Conservation (phyloP, 2,113 vertebrate species). For the Dasyprocta punctata region DNA sequence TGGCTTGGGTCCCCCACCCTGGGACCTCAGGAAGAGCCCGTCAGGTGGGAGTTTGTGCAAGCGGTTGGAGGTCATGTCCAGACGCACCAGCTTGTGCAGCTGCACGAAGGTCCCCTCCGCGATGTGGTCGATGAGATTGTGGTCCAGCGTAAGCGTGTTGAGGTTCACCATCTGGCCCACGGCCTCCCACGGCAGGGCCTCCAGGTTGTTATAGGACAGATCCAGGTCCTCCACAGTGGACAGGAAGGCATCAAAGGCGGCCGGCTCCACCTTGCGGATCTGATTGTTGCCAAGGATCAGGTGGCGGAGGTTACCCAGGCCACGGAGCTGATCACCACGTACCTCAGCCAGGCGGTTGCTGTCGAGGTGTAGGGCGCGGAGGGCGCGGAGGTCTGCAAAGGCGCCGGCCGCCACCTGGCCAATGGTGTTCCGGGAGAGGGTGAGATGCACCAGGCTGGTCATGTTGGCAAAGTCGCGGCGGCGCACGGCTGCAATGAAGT, state of each 20-base stretch:
- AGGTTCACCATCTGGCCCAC: constrained; percentile 95
- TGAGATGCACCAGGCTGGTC: constrained; percentile 97
- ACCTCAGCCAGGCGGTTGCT: constrained; percentile 93
- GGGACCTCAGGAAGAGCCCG: constrained; percentile 89
- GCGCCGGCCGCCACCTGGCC: constrained; percentile 93
- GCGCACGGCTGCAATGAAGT: constrained; percentile 95
- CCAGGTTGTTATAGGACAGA: constrained; percentile 95
- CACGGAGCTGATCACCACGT: constrained; percentile 92
- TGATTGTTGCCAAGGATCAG: constrained; percentile 97
- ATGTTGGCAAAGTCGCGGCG: constrained; percentile 96
- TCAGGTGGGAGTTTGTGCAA: constrained; percentile 95
- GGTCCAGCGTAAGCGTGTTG: constrained; percentile 94
- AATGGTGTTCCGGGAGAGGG: constrained; percentile 95
- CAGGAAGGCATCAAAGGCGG: constrained; percentile 93
- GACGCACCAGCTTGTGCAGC: constrained; percentile 92
- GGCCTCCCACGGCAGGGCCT: constrained; percentile 94
- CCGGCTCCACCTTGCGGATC: constrained; percentile 90
- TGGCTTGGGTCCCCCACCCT: constrained; percentile 86
- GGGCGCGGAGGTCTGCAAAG: constrained; percentile 91
- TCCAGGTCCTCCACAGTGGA: constrained; percentile 96
- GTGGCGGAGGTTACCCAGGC: constrained; percentile 93
- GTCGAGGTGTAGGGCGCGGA: constrained; percentile 95
- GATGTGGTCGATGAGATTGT: constrained; percentile 95
- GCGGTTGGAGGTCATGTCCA: constrained; percentile 97
- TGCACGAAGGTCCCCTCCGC: constrained; percentile 92